Evolutionary conservation across 2,113 vertebrate genomes (phyloP).

Genomic region (Ceratotherium simum): DNA sequence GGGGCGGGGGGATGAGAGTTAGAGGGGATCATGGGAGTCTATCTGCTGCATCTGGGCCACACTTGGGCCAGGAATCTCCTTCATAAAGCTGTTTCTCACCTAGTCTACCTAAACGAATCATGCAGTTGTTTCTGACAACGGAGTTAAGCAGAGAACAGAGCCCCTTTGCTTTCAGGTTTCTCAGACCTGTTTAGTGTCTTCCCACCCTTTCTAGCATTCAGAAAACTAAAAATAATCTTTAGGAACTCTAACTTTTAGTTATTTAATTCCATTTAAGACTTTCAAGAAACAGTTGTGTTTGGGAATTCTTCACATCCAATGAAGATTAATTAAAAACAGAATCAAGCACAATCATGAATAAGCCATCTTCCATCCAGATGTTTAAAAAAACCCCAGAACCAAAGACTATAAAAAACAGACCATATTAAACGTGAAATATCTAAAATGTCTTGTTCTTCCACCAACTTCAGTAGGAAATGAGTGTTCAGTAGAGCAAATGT

Average conservation of each 20-base stretch:
- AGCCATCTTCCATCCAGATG: not conserved
- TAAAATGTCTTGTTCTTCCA: not conserved
- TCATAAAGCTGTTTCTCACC: not conserved
- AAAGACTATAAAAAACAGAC: not conserved
- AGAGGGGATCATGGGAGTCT: not conserved
- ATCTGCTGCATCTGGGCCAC: not conserved
- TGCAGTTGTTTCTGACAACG: not conserved
- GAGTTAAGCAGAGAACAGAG: not conserved
- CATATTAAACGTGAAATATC: not conserved
- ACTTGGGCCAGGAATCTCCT: not conserved
- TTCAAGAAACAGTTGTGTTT: not conserved
- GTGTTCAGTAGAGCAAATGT: not conserved
- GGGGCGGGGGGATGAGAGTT: not conserved
- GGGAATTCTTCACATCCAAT: not conserved
- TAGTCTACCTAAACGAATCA: not conserved
- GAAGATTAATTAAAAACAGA: slow-evolving; percentile 27
- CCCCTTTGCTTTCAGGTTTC: not conserved
- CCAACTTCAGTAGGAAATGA: not conserved
- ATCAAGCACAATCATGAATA: not conserved
- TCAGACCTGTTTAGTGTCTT: not conserved
- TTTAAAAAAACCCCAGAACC: not conserved
- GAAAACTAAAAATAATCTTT: not conserved
- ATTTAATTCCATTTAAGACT: not conserved
- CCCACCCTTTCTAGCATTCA: not conserved
- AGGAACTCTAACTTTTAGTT: not conserved